Evolutionary conservation across 2,888 invertebrate species (phyloP).

Genomic region (Drosophila mayaguana): DNA sequence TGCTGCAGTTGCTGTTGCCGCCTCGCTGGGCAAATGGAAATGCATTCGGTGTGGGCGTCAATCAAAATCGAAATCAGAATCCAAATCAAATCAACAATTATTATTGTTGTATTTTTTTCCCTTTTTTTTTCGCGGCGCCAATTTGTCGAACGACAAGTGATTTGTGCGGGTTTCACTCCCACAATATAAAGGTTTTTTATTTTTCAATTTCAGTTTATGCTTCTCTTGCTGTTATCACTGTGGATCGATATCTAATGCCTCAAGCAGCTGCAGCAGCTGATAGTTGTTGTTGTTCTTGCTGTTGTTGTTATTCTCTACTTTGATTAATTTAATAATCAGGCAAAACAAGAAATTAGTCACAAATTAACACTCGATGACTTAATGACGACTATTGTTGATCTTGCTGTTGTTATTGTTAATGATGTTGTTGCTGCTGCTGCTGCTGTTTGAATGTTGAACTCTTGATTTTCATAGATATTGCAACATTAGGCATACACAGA

Average conservation of each 20-base stretch:
- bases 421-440: conserved; percentile 1
- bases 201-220: background rate
- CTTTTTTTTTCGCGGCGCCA: conserved; percentile 82
- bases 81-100: background rate
- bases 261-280: conserved; percentile 9
- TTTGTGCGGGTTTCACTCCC: conserved; percentile 30
- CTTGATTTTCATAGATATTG: conserved; percentile 18
- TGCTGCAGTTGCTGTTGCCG: conserved; percentile 20
- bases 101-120: background rate
- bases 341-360: conserved; percentile 33
- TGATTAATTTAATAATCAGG: conserved; percentile 13
- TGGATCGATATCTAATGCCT: background rate
- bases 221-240: conserved; percentile 29
- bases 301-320: background rate
- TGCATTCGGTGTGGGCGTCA: conserved; percentile 81
- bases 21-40: conserved; percentile 76
- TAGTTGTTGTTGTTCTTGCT: background rate
- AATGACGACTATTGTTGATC: conserved; percentile 3
- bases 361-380: conserved; percentile 25
- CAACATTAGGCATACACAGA: background rate
- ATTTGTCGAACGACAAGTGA: conserved; percentile 73
- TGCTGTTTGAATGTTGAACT: conserved; percentile 5
- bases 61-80: conserved; percentile 1
- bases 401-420: conserved; percentile 10
- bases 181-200: background rate